Conservation (phyloP, 2,113 vertebrate species). For the zebrafish (Danio rerio) region GRCz12tu NC_133193.1:15214501-15215000, state of each 20-base stretch:
- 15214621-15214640: neutral
- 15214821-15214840: too few species aligned
- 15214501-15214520: slow-evolving; percentile 25
- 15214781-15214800: too few species aligned
- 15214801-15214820: too few species aligned
- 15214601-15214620: neutral
- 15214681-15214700: neutral
- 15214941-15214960: too few species aligned
- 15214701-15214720: neutral
- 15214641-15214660: neutral
- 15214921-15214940: too few species aligned
- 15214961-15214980: too few species aligned
- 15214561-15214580: slow-evolving; percentile 31
- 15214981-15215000: too few species aligned
- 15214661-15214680: neutral
- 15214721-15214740: neutral
- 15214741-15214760: neutral
- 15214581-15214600: slow-evolving; percentile 34
- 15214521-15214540: slow-evolving; percentile 20
- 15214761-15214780: neutral
- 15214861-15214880: too few species aligned
- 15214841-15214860: too few species aligned
- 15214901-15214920: too few species aligned
- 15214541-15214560: slow-evolving; percentile 19
- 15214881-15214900: too few species aligned